Base-by-base conservation (phyloP, 2,113 vertebrate genomes). In the Piliocolobus tephrosceles region DNA sequence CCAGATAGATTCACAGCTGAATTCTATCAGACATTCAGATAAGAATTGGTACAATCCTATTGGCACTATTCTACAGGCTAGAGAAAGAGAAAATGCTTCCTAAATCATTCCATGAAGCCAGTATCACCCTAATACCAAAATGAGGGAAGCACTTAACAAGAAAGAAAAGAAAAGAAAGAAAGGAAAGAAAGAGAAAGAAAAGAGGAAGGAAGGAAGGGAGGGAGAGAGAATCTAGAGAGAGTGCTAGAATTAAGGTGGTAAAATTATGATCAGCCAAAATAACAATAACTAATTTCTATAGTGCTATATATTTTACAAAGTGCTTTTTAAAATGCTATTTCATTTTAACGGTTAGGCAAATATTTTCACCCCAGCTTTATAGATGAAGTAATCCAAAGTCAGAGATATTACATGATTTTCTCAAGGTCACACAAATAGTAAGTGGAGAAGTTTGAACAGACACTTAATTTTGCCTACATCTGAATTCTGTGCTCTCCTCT, bases 251-350 rank as follows among this genome's bases (percentile, higher is more conserved):
- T 96, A 84, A 96, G 20, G 64, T 43, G 13, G 27, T 80, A 87
- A 55, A 23, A 58, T 86, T 87, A 80, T 89, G 13, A 94, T 87
- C 40, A 96, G 55, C n/a, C 32, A 93, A 88, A 79, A 89, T 88
- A 80, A 55, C 27, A 72, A 50, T 80, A 88, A 68, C 17, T 81
- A 79, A 66, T 87, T 96, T 95, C 38, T 88, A n/a, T 78, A 90
- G n/a, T 78, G 64, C 5, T 81, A 93, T 14, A 18, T 85, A n/a
- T 57, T 85, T 93, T 94, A 47, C 30, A 93, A 90, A 91, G 13
- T 20, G 38, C 50, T 82, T 93, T 92, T 76, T 6, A 4, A 83
- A 90, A 30, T 85, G 8, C 4, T 27, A 52, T 55, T 4, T 92
- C 5, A 70, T 95, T 90, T 94, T 90, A 95, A 79, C 17, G 7